Conservation (phyloP, 2,888 invertebrate species). For the Griposia aprilina region DNA sequence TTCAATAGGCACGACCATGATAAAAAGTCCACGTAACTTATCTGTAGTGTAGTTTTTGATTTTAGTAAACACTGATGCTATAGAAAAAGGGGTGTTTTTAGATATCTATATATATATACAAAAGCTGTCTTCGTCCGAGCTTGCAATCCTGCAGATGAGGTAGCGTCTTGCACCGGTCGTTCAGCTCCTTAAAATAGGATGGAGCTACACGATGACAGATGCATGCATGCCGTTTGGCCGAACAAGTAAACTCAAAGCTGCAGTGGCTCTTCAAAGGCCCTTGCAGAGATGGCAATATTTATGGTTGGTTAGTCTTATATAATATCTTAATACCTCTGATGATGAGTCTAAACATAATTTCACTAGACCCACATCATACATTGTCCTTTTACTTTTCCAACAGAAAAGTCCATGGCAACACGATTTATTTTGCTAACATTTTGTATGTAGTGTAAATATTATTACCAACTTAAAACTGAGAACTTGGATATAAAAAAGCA, state of each 20-base stretch:
- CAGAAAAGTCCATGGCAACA: background rate
- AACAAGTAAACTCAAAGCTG: background rate
- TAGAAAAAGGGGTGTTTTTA: background rate
- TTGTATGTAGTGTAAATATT: background rate
- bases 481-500: background rate
- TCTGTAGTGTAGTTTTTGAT: background rate
- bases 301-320: background rate
- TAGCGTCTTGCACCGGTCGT: background rate
- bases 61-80: background rate
- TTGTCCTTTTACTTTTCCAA: background rate
- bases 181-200: background rate
- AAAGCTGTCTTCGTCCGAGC: background rate
- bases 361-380: background rate
- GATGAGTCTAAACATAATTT: no score
- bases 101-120: background rate
- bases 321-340: background rate
- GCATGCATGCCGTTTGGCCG: background rate
- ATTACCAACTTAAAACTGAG: background rate
- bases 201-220: background rate
- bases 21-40: background rate
- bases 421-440: background rate
- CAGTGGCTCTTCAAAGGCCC: background rate
- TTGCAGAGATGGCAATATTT: background rate
- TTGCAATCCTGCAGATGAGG: background rate
- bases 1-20: background rate